These are phyloP conservation scores for Gila orcuttii DNA, from an alignment of 2,113 vertebrate genomes.

Conservation along the genomic window DNA sequence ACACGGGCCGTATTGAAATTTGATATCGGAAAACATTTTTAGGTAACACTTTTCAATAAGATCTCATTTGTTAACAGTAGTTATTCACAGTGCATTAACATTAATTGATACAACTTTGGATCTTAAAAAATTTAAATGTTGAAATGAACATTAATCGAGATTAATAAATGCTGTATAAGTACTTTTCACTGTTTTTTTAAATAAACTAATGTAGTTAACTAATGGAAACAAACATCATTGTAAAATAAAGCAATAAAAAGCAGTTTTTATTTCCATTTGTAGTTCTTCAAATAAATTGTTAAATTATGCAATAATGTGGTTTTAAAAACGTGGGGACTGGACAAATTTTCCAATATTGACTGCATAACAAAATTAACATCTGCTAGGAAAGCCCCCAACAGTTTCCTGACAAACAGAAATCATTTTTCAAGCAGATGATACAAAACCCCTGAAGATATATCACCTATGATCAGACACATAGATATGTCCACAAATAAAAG, in stretches of 20 bases:
- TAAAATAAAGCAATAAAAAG: neutral
- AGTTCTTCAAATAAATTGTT: neutral
- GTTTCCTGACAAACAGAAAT: constrained; percentile 17
- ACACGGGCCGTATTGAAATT: neutral
- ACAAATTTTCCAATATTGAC: neutral
- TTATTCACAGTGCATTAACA: too few relatives aligned
- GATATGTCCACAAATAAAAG: neutral
- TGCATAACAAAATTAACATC: constrained; percentile 10
- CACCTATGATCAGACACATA: constrained; percentile 11
- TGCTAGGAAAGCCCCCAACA: constrained; percentile 30
- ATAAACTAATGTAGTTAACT: too few relatives aligned
- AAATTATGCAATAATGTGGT: neutral
- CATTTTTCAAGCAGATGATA: constrained; percentile 36
- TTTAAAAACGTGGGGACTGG: too few relatives aligned
- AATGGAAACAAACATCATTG: too few relatives aligned
- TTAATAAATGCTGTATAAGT: too few relatives aligned
- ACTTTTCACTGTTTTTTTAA: too few relatives aligned
- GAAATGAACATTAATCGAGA: too few relatives aligned
- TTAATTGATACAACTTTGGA: too few relatives aligned
- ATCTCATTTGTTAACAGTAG: too few relatives aligned
- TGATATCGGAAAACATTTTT: neutral
- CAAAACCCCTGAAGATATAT: neutral
- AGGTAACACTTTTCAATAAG: neutral
- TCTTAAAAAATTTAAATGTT: too few relatives aligned
- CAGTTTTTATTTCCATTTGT: neutral